These are phyloP conservation scores for Crotalus tigris DNA, from an alignment of 2,113 vertebrate species.

Conservation along the genomic window DNA sequence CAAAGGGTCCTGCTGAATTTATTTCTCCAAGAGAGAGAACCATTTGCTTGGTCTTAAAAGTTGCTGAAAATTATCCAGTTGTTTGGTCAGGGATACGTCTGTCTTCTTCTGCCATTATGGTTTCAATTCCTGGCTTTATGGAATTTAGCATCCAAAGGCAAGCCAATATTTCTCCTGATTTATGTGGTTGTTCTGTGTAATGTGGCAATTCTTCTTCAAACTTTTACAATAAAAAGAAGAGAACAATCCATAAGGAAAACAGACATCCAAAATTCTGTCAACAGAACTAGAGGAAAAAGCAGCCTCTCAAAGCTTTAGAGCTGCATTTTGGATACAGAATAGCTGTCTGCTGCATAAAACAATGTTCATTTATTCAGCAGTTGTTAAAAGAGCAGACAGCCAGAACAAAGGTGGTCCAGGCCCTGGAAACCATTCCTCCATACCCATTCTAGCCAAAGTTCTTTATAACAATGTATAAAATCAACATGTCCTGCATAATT, in stretches of 20 bases:
- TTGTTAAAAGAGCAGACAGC: neutral
- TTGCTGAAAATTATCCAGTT: neutral
- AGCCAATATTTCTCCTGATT: neutral
- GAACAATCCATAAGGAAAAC: neutral
- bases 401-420: neutral
- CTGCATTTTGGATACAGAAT: neutral
- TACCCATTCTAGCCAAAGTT: neutral
- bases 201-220: neutral
- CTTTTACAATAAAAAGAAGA: neutral
- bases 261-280: conserved; percentile 5
- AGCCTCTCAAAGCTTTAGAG: neutral
- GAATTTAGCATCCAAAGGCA: neutral
- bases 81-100: neutral
- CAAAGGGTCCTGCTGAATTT: neutral
- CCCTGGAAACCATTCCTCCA: neutral
- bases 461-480: neutral
- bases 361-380: conserved; percentile 2
- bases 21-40: neutral
- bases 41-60: neutral
- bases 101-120: neutral
- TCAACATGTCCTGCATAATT: neutral
- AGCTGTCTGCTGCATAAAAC: neutral
- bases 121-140: neutral
- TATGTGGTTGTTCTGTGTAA: neutral
- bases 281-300: neutral